These are phyloP conservation scores for Alligator mississippiensis DNA, from an alignment of 2,113 vertebrate genomes.

Conservation along the genomic window DNA sequence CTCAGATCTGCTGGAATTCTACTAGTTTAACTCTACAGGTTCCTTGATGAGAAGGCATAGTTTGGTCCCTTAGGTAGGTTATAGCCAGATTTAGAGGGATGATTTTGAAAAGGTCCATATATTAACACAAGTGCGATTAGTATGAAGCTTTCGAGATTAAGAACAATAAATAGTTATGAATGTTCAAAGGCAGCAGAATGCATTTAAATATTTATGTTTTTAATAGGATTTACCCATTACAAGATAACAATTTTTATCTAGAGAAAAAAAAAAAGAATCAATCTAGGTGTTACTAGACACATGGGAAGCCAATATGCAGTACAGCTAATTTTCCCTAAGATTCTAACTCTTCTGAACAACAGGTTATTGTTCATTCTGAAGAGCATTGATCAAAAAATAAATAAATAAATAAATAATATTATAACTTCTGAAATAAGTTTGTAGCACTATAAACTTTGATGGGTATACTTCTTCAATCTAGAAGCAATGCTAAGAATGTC, in stretches of 20 bases:
- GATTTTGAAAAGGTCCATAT: fast-evolving
- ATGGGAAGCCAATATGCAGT: background rate
- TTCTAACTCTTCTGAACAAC: background rate
- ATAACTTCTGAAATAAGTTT: background rate
- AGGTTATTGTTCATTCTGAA: background rate
- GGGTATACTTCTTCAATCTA: background rate
- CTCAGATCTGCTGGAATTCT: too few relatives aligned
- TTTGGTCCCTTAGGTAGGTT: background rate
- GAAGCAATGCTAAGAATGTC: slow-evolving; percentile 19
- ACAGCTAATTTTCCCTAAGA: background rate
- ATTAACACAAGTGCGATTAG: background rate
- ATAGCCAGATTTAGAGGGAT: background rate
- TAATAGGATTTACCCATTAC: too few relatives aligned
- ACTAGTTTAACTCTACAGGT: too few relatives aligned
- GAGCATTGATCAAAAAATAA: background rate
- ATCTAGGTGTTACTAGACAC: background rate
- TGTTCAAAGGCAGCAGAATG: background rate
- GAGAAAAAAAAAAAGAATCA: background rate
- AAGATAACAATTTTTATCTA: background rate
- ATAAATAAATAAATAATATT: too few relatives aligned
- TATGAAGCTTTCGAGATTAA: background rate
- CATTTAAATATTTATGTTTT: background rate
- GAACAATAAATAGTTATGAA: background rate
- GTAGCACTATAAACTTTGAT: background rate
- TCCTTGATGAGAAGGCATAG: fast-evolving